phyloP scores from a whole-genome alignment of 1,140 invertebrate species.

The Zophobas atratus region DNA sequence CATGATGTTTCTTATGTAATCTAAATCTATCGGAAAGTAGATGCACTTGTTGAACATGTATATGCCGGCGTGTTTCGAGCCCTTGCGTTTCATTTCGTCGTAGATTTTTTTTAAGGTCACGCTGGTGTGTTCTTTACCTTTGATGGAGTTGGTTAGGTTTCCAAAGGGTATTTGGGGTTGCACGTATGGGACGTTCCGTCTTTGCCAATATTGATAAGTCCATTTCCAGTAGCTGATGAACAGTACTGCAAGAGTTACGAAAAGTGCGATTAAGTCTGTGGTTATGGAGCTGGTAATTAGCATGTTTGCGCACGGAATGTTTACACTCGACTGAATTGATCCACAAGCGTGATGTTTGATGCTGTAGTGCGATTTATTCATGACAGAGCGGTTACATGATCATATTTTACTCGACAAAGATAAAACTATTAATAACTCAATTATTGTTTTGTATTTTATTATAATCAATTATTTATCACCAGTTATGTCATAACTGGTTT shows the following conservation, averaged over 20 bases:
- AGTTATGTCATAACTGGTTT: too few species aligned
- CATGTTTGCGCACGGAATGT: background rate
- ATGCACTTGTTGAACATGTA: background rate
- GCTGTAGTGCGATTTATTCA: too few species aligned
- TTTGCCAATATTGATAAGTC: conserved; percentile 17
- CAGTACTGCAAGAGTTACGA: background rate
- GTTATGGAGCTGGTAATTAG: background rate
- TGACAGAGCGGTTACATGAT: too few species aligned
- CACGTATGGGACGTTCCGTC: background rate
- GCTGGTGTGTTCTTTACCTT: background rate
- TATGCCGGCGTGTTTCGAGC: background rate
- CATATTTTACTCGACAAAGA: too few species aligned
- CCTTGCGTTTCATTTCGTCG: background rate
- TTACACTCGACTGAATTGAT: background rate
- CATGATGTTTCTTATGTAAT: too few species aligned
- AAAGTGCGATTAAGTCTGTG: background rate
- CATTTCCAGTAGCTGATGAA: background rate
- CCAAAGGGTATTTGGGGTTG: conserved; percentile 18
- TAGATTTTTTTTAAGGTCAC: conserved; percentile 9
- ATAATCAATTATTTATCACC: too few species aligned
- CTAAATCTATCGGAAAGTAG: too few species aligned
- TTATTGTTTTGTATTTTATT: too few species aligned
- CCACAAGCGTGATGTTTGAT: background rate
- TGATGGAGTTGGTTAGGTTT: conserved; percentile 12
- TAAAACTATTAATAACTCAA: too few species aligned